Evolutionary conservation across 2,113 vertebrate genomes (phyloP), one percentile per base, ranked within the genome.

Genomic region (Eira barbara): DNA sequence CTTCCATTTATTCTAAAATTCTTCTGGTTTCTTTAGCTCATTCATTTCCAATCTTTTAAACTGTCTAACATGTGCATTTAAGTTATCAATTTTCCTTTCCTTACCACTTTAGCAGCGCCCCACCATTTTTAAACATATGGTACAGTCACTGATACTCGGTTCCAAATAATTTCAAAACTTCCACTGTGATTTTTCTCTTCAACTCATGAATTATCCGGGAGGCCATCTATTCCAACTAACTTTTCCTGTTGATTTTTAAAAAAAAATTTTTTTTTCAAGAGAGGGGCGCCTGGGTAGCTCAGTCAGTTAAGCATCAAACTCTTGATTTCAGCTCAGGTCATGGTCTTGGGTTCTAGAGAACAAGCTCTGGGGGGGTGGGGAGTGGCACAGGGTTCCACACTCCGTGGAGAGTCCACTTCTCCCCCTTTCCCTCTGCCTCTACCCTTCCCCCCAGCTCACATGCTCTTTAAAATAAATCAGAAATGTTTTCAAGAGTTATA

Each of bases 41-140:
- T 39, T 87, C 61, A 71, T 94, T 89, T 91, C n/a, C n/a, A 69
- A 14, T 89, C 63, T 55, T 84, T 86, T 84, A 91, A 85, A 97
- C 52, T 79, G 69, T 79, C 59, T 84, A 91, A 59, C 25, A 21
- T 79, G 49, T 61, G 34, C 82, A 91, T 23, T 73, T 87, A 83
- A 69, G 74, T 63, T 93, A 71, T 65, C 81, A 73, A 92, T 69
- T 81, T 93, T 71, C 42, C n/a, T 74, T 78, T 85, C 76, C 80
- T 79, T 65, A 84, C 27, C 69, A 90, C 45, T 87, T 93, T 55
- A 88, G 61, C 74, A 59, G 8, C 27, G 73, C 17, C 57, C 34
- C 65, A 73, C 63, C 82, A 82, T 55, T 94, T 97, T 83, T 57
- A 13, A 42, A 88, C 80, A 91, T 27, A 84, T 42, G 13, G n/a